A percentile compares a stretch with the other conserved stretches of the same genome.
phyloP scores from a whole-genome alignment of 2,797 vertebrate species.

The Phoxinus dragarum region DNA sequence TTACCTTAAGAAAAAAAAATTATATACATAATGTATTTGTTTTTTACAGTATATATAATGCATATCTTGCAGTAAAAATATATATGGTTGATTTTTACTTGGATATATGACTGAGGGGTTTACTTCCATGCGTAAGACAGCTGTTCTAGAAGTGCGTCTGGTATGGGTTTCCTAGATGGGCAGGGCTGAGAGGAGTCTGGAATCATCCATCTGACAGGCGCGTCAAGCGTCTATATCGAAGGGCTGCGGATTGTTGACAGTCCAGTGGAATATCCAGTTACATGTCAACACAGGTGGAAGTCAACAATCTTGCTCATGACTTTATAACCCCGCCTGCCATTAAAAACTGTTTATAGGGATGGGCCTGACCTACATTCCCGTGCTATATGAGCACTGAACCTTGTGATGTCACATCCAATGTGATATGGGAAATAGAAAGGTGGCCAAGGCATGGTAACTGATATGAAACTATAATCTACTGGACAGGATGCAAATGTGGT shows the following conservation, averaged over 20 bases:
- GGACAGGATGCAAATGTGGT: neutral
- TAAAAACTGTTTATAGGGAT: constrained; percentile 24
- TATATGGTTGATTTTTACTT: neutral
- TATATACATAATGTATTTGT: neutral
- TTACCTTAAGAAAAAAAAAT: neutral
- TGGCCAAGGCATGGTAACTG: neutral
- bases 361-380: neutral
- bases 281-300: constrained; percentile 56
- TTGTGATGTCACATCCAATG: neutral
- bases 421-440: constrained; percentile 1
- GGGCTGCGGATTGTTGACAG: constrained; percentile 46
- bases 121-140: constrained; percentile 37
- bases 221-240: constrained; percentile 5
- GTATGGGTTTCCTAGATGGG: constrained; percentile 55
- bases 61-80: neutral
- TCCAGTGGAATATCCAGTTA: constrained; percentile 52
- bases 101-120: neutral
- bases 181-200: neutral
- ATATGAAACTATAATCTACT: neutral
- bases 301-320: constrained; percentile 49
- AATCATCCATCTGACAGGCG: constrained; percentile 27
- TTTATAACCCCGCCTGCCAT: neutral
- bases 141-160: constrained; percentile 54
- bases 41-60: neutral
- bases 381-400: neutral